Evolutionary conservation across 2,888 invertebrate genomes (phyloP).

Genomic region (Lacanobia wlatinum): DNA sequence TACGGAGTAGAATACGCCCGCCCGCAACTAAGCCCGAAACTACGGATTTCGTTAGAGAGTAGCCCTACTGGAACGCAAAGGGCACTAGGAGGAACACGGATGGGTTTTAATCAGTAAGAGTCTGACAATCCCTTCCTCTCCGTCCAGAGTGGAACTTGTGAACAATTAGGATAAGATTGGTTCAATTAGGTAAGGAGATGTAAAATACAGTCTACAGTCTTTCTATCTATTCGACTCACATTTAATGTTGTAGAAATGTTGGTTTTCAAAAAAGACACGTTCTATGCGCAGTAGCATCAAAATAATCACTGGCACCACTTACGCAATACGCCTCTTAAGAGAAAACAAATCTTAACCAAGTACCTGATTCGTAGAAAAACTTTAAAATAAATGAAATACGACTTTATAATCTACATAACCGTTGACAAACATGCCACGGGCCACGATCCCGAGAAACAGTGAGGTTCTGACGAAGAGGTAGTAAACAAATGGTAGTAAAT

Average conservation of each 20-base stretch:
- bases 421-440: constrained; percentile 52
- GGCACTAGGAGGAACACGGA: too few species aligned
- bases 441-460: constrained; percentile 56
- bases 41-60: too few species aligned
- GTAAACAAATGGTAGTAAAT: constrained; percentile 57
- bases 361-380: constrained; percentile 54
- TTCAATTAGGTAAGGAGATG: too few species aligned
- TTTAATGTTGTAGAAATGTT: too few species aligned
- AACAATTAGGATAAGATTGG: too few species aligned
- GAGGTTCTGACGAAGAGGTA: constrained; percentile 43
- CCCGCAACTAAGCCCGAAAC: too few species aligned
- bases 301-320: constrained; percentile 25
- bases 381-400: constrained; percentile 53
- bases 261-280: not conserved
- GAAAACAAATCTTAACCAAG: constrained; percentile 39
- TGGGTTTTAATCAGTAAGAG: too few species aligned
- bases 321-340: constrained; percentile 26
- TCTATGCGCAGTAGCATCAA: constrained; percentile 11
- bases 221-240: too few species aligned
- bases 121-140: too few species aligned
- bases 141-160: too few species aligned
- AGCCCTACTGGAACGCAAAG: too few species aligned
- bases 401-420: constrained; percentile 60
- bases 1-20: too few species aligned
- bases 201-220: not conserved